Conservation (phyloP, 2,113 vertebrate genomes). For the Percina caprodes region DNA sequence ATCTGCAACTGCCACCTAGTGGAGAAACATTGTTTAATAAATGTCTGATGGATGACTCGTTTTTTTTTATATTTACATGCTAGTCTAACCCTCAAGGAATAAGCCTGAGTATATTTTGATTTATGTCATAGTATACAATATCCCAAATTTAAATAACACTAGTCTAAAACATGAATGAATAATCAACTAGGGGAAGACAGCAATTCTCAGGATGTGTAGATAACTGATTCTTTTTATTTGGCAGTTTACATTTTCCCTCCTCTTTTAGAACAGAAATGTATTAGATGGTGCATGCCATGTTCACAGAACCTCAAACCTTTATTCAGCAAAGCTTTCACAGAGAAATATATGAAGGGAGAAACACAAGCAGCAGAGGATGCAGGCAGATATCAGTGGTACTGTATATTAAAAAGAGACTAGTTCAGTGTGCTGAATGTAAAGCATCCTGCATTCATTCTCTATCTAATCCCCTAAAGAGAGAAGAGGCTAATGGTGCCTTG, state of each 20-base stretch:
- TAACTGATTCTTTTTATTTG: constrained; percentile 78
- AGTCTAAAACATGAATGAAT: constrained; percentile 10
- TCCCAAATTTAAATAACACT: not conserved
- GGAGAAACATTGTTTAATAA: constrained; percentile 17
- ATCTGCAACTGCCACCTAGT: constrained; percentile 64
- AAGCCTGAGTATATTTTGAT: not conserved
- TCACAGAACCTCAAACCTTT: constrained; percentile 85
- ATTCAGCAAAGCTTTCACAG: constrained; percentile 86
- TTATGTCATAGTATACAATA: not conserved
- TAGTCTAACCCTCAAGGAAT: not conserved
- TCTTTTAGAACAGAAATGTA: constrained; percentile 72
- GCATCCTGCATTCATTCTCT: constrained; percentile 73
- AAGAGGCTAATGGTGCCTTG: constrained; percentile 69
- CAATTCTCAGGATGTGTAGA: constrained; percentile 63
- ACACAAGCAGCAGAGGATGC: constrained; percentile 83
- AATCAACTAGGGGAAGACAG: constrained; percentile 17
- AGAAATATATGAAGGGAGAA: constrained; percentile 82
- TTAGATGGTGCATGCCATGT: constrained; percentile 74
- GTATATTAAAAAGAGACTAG: constrained; percentile 79
- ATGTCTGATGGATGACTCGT: not conserved
- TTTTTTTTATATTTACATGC: not conserved
- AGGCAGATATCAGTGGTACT: constrained; percentile 78
- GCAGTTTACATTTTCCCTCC: constrained; percentile 73
- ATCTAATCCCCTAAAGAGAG: constrained; percentile 67
- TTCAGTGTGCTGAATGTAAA: constrained; percentile 77